Evolutionary conservation across 2,888 invertebrate species (phyloP), one percentile per base, ranked within the genome.

Genomic region (Dorcus hopei): DNA sequence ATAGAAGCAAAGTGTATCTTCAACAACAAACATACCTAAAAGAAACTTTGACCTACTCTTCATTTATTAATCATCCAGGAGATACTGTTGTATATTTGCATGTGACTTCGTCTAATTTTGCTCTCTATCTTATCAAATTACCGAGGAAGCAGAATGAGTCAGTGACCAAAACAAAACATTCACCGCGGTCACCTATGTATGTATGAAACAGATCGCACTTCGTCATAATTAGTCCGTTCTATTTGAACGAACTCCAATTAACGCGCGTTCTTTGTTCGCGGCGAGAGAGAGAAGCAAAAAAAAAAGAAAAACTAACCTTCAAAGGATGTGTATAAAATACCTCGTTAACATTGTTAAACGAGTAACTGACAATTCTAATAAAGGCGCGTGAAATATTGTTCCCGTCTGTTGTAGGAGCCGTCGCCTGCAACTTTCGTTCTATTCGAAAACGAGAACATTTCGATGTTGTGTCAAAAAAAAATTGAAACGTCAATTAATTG

Each of bases 301-400:
- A 51, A 45, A 63, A 63, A 64, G 59, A 51, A 45, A 43, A 48
- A 53, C 38, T 57, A 43, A 58, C 58, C 54, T 42, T 51, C 56
- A 60, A 53, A 61, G 61, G 59, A 61, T 58, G 60, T 61, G 59
- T 54, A 62, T 61, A 63, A 65, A 65, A 62, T 58, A 61, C 52
- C 59, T 61, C 61, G 56, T 64, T 65, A 64, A 61, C 59, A 61
- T 54, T 61, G 58, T 66, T 66, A 62, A 63, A 62, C 54, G 63
- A 63, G 65, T 64, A 66, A 65, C 59, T 61, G 68, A 65, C 66
- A 65, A 64, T 67, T 68, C 56, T 59, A 59, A 61, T 59, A 59
- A 57, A 59, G 54, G 53, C 38, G 23, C 38, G 47, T 58, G 54
- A 51, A 56, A 59, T 52, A 52, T 52, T 49, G 49, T 41, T 52